A percentile compares a stretch with the other conserved stretches of the same genome.
Evolutionary conservation across 1,140 invertebrate genomes (phyloP).

Genomic region (Aleiodes sp.): DNA sequence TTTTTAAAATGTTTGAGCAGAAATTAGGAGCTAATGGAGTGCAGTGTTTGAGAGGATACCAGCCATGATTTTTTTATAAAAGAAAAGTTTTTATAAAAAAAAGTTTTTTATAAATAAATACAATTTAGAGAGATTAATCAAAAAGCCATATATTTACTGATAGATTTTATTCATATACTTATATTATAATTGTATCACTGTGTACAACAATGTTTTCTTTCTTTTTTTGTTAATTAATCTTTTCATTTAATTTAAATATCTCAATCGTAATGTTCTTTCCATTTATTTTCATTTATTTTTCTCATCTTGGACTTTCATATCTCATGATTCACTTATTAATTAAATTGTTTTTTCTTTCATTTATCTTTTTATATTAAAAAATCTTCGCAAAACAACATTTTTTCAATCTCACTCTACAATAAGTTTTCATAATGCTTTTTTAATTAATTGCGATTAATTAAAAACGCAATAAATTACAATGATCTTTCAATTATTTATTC

Average conservation of each 20-base stretch:
- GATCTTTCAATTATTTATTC: slow-evolving; percentile 5
- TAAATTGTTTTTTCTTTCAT: slow-evolving; percentile 15
- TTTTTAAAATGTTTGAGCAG: not conserved
- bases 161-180: slow-evolving; percentile 69
- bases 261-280: slow-evolving; percentile 62
- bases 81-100: slow-evolving; percentile 16
- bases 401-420: slow-evolving; percentile 46
- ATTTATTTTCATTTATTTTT: slow-evolving; percentile 41
- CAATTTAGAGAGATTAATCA: slow-evolving; percentile 51
- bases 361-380: slow-evolving; percentile 57
- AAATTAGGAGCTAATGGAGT: slow-evolving; percentile 5
- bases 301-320: slow-evolving; percentile 37
- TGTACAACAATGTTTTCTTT: slow-evolving; percentile 64
- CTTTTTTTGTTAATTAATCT: not conserved
- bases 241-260: slow-evolving; percentile 62
- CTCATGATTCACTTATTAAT: slow-evolving; percentile 33
- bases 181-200: slow-evolving; percentile 69
- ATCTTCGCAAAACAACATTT: slow-evolving; percentile 49
- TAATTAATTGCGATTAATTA: slow-evolving; percentile 21
- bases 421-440: slow-evolving; percentile 39
- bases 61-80: too few relatives aligned
- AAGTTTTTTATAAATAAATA: slow-evolving; percentile 31
- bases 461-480: slow-evolving; percentile 10
- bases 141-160: slow-evolving; percentile 60
- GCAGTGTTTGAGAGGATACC: slow-evolving; percentile 50